Conservation (phyloP, 1,140 invertebrate genomes). For the Zaprionus nigranus region DNA sequence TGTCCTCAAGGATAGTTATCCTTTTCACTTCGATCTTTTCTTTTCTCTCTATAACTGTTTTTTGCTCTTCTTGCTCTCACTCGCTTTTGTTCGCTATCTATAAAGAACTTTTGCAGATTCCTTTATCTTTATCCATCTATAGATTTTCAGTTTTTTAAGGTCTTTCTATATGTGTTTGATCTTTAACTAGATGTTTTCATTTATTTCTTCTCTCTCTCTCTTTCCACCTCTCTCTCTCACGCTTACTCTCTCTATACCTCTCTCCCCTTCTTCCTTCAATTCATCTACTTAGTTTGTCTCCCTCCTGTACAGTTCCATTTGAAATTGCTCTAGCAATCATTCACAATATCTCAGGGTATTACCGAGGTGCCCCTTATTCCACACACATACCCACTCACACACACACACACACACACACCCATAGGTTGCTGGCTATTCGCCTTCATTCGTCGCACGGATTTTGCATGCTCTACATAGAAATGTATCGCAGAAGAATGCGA, state of each 20-base stretch:
- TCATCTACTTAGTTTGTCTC: neutral
- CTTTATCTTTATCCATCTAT: too few species aligned
- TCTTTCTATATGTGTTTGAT: neutral
- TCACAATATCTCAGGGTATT: neutral
- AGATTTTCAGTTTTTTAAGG: neutral
- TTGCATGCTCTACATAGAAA: conserved; percentile 45
- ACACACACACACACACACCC: neutral
- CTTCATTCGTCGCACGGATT: conserved; percentile 39
- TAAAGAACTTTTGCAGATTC: too few species aligned
- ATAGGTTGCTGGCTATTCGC: neutral
- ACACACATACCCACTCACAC: neutral
- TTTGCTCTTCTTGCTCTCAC: too few species aligned
- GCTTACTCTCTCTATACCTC: neutral
- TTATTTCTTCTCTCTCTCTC: neutral
- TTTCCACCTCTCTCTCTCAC: neutral
- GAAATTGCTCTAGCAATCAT: neutral
- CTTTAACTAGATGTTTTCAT: neutral
- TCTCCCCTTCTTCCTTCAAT: neutral
- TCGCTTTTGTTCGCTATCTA: too few species aligned
- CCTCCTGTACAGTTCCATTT: neutral
- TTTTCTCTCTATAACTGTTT: too few species aligned
- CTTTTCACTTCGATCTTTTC: too few species aligned
- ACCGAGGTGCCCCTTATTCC: neutral
- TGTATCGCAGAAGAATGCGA: conserved; percentile 25
- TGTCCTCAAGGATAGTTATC: too few species aligned